Conservation (phyloP, 2,888 invertebrate genomes). For the Drosophila subquinaria region DNA sequence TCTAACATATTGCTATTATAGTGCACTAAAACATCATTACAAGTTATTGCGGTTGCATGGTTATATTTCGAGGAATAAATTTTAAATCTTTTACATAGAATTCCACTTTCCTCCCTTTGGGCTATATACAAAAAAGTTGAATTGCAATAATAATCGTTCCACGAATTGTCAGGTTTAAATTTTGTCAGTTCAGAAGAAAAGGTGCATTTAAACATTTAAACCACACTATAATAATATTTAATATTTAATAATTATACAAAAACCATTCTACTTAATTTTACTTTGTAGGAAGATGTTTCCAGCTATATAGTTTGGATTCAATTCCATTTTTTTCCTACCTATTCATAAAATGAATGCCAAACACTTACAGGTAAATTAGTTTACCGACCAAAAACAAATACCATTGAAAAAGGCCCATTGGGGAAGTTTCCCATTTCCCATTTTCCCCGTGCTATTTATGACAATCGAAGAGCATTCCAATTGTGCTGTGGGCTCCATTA, state of each 20-base stretch:
- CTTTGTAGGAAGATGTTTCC: not conserved
- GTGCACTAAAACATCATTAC: not conserved
- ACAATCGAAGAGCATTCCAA: conserved; percentile 23
- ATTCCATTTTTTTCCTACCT: not conserved
- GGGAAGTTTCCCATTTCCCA: conserved; percentile 3
- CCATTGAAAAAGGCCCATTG: conserved; percentile 6
- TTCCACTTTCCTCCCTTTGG: no score
- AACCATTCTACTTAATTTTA: not conserved
- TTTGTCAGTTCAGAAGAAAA: no score
- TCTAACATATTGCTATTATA: not conserved
- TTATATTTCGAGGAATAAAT: not conserved
- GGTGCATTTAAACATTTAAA: not conserved
- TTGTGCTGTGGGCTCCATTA: conserved; percentile 30
- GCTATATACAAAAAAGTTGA: no score
- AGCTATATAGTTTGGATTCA: no score
- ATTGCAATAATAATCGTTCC: no score
- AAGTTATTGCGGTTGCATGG: not conserved
- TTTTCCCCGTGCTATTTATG: conserved; percentile 22
- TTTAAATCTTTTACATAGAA: not conserved
- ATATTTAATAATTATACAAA: not conserved
- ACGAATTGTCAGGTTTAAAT: no score
- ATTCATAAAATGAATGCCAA: not conserved
- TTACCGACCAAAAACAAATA: conserved; percentile 18
- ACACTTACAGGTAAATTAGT: conserved; percentile 1
- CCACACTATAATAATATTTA: no score